phyloP scores from a whole-genome alignment of 2,888 invertebrate species.

The Blastobasis adustella region DNA sequence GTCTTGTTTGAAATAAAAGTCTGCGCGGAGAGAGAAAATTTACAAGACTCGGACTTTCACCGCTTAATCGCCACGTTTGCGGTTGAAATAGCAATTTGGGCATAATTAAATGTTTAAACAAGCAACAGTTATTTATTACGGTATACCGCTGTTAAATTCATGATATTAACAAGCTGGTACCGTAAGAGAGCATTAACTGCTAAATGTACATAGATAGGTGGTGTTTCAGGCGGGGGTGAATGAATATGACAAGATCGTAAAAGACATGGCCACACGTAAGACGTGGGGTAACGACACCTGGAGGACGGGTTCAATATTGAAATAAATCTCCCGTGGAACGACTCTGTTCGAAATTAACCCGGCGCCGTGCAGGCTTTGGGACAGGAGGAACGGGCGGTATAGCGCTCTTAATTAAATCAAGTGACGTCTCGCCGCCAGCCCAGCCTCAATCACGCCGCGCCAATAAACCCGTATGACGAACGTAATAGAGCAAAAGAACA shows the following conservation, averaged over 20 bases:
- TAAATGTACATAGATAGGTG: not conserved
- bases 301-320: conserved; percentile 47
- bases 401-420: conserved; percentile 74
- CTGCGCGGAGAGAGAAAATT: conserved; percentile 1
- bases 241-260: conserved; percentile 2
- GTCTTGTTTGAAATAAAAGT: conserved; percentile 1
- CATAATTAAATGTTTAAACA: not conserved
- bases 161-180: not conserved
- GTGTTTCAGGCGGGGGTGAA: not conserved
- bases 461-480: conserved; percentile 61
- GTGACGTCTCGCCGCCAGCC: conserved; percentile 65
- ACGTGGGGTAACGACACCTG: not conserved
- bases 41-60: conserved; percentile 3
- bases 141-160: not conserved
- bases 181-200: not conserved
- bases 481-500: conserved; percentile 27
- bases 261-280: not conserved
- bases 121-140: not conserved
- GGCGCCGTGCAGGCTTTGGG: conserved; percentile 51
- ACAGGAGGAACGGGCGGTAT: conserved; percentile 63
- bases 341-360: conserved; percentile 63
- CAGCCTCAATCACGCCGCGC: conserved; percentile 63
- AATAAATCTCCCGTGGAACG: conserved; percentile 64
- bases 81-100: not conserved
- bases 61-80: not conserved